Evolutionary conservation across 2,797 vertebrate species (phyloP), one percentile per base, ranked within the genome.

Genomic region (Brachyalestes nurse): DNA sequence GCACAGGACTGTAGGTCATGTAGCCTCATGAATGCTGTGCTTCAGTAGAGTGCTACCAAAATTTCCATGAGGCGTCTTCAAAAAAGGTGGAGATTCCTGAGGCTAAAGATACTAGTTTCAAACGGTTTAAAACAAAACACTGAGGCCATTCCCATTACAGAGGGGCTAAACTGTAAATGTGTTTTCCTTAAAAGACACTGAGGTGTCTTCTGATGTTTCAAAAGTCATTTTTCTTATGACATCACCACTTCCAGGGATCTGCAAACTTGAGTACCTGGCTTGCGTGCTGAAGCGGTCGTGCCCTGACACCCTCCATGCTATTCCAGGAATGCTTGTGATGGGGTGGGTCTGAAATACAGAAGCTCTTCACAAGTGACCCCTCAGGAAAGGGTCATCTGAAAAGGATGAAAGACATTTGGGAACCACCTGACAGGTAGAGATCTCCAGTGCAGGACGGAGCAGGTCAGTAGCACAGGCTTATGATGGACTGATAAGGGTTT

Each of bases 271-370:
- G 28, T 7, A 45, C 51, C n/a, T 58, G 67, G 47, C 47, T 80
- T 17, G 1, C 17, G 10, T 2, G 34, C 34, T 65, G 60, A 62
- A 62, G 14, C 25, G 25, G 60, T 65, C 61, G 14, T 58, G 80
- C 47, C 66, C 67, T 53, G 21, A 75, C 45, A 64, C 75, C 4
- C 45, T 75, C 75, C 4, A 23, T 72, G 80, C 42, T 76, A 72
- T 86, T 53, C 10, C 62, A 82, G 81, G 82, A 84, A 85, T 86
- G 75, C 16, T 55, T 28, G 34, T 55, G 8, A 62, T 67, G 53
- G 66, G 66, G 65, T 72, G 61, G 25, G 8, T 65, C 65, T 55
- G 21, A 72, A 53, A 51, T 17, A 47, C 28, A 9, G 61, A 6
- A 38, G 69, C 14, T 23, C 45, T 47, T 28, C 14, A 70, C 0